Percentiles rank a stretch among this genome's conserved stretches.
Evolutionary conservation across 2,113 vertebrate genomes (phyloP).

Genomic region (cattle (Bos taurus)): ARS-UCD2.0 NC_037351.1:56751001-56751500

Average conservation of each 20-base stretch:
- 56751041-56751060: background rate
- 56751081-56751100: background rate
- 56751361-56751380: background rate
- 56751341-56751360: background rate
- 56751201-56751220: background rate
- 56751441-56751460: rapidly evolving
- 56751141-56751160: background rate
- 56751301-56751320: background rate
- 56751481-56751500: background rate
- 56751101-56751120: background rate
- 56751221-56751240: background rate
- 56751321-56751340: background rate
- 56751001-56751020: background rate
- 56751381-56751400: background rate
- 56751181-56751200: background rate
- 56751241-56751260: rapidly evolving
- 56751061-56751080: background rate
- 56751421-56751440: background rate
- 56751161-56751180: background rate
- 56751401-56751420: background rate
- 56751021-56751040: background rate
- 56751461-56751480: background rate
- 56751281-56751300: background rate
- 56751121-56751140: background rate
- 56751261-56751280: background rate